Evolutionary conservation across 2,888 invertebrate genomes (phyloP).

Genomic region (Panzeria rudis): DNA sequence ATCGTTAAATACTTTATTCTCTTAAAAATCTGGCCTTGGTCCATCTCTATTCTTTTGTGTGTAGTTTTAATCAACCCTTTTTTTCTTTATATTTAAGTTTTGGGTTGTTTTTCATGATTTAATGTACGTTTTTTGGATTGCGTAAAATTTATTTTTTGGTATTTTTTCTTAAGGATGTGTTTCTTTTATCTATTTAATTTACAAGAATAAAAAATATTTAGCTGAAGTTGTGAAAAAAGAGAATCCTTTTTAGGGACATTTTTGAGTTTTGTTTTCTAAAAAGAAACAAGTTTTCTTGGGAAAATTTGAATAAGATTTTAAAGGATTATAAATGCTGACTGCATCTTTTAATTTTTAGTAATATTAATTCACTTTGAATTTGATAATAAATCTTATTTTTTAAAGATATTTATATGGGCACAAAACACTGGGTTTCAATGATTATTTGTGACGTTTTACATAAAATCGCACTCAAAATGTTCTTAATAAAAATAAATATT

Average conservation of each 20-base stretch:
- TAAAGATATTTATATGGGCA: too few species aligned
- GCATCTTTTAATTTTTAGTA: background rate
- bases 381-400: too few species aligned
- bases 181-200: slow-evolving; percentile 27
- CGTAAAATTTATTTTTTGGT: slow-evolving; percentile 22
- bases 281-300: slow-evolving; percentile 56
- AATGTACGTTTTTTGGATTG: slow-evolving; percentile 29
- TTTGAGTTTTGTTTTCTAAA: background rate
- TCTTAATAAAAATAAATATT: background rate
- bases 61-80: slow-evolving; percentile 50
- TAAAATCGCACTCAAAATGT: too few species aligned
- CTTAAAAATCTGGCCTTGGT: slow-evolving; percentile 70
- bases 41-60: slow-evolving; percentile 42
- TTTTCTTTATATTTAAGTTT: slow-evolving; percentile 25
- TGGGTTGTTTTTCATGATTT: slow-evolving; percentile 39
- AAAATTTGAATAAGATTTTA: slow-evolving; percentile 22
- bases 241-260: slow-evolving; percentile 27
- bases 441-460: too few species aligned
- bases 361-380: too few species aligned
- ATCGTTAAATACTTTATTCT: slow-evolving; percentile 55
- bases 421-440: too few species aligned
- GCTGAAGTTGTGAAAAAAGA: background rate
- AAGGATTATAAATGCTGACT: background rate
- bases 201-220: background rate
- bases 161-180: slow-evolving; percentile 7